phyloP scores from a whole-genome alignment of 2,797 vertebrate species.

The Phoebastria nigripes region DNA sequence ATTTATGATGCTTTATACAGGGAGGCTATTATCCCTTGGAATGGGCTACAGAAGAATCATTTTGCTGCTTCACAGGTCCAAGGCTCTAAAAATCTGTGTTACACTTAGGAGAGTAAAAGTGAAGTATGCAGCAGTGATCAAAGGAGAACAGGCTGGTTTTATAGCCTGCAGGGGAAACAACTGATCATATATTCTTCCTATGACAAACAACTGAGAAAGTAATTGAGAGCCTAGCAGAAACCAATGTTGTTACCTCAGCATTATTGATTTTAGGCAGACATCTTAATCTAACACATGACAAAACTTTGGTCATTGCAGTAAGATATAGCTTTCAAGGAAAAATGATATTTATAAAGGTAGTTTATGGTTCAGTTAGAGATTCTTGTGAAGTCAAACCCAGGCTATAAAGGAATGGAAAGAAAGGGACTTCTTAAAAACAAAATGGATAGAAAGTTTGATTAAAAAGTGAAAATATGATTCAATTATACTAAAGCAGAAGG shows the following conservation, averaged over 20 bases:
- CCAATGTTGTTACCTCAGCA: slow-evolving; percentile 71
- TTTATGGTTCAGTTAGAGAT: slow-evolving; percentile 60
- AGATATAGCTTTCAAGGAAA: slow-evolving; percentile 66
- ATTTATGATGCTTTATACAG: slow-evolving; percentile 59
- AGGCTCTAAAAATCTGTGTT: slow-evolving; percentile 52
- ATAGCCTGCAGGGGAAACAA: slow-evolving; percentile 66
- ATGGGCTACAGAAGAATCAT: slow-evolving; percentile 46
- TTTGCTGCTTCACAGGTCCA: slow-evolving; percentile 45
- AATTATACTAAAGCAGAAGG: not conserved
- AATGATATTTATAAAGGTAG: slow-evolving; percentile 62
- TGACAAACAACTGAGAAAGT: slow-evolving; percentile 70
- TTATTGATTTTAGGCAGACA: slow-evolving; percentile 72
- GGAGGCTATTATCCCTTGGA: slow-evolving; percentile 45
- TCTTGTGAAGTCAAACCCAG: slow-evolving; percentile 28
- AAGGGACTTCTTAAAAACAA: slow-evolving; percentile 15
- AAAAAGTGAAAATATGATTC: slow-evolving; percentile 26
- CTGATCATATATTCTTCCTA: slow-evolving; percentile 67
- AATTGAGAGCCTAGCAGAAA: slow-evolving; percentile 68
- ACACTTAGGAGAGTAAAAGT: slow-evolving; percentile 56
- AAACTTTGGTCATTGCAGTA: slow-evolving; percentile 62
- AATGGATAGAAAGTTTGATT: not conserved
- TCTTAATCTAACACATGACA: slow-evolving; percentile 72
- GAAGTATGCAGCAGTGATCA: slow-evolving; percentile 72
- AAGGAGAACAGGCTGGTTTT: slow-evolving; percentile 61
- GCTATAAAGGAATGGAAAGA: slow-evolving; percentile 9